Evolutionary conservation across 2,113 vertebrate species (phyloP), one percentile per base, ranked within the genome.

Genomic region (Aleadryas rufinucha): DNA sequence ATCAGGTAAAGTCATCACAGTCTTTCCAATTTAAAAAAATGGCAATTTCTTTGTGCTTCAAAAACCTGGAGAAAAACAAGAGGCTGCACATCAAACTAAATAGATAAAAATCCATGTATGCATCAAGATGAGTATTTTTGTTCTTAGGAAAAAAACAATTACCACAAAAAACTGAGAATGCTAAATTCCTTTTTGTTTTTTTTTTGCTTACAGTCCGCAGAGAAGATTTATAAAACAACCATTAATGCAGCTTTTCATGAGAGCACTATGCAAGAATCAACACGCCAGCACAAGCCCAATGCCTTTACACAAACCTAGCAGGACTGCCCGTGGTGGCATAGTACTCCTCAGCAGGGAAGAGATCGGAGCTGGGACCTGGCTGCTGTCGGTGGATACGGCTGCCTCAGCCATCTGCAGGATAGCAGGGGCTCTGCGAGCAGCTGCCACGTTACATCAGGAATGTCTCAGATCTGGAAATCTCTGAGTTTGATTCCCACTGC

Each of bases 281-380:
- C 5, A n/a, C 19, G 41, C 53, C 69, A 89, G 52, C 16, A 26
- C 7, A 87, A 87, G 37, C 13, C 0, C 39, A 56, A 44, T 41
- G 70, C 57, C 35, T 64, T 59, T 28, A 16, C 4, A 28, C 1
- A 2, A 63, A 56, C 22, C 21, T 60, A 47, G 37, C 9, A 64
- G 78, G 61, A 11, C 37, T 68, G 72, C 57, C 41, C 0, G 0
- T 28, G 37, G 70, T 1, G 4, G 12, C 2, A 1, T 0, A 13
- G 35, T 31, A 28, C 19, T 64, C 18, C 33, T 0, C 47, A 60
- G 47, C 44, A 68, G 31, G 35, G 57, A 33, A 15, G 28, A 37
- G 28, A 28, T 45, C 28, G 1, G 49, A 76, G 26, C 57, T 61
- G 57, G 28, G 63, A 37, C 41, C 83, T 54, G 69, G 74, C 77